Conservation (phyloP, 2,797 vertebrate species). For the Tapera naevia region DNA sequence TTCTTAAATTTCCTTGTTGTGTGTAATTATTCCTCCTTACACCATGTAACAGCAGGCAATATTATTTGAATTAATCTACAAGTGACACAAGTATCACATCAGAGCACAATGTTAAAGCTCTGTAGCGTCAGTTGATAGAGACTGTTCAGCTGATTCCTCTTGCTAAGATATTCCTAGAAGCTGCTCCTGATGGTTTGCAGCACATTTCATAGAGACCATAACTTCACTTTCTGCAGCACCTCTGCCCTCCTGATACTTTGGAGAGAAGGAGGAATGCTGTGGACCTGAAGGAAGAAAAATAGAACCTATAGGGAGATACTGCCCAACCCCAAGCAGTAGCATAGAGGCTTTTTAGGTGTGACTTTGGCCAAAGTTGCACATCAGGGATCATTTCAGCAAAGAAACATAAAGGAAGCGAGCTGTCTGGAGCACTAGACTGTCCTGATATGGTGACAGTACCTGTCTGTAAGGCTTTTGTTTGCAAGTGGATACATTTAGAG, state of each 20-base stretch:
- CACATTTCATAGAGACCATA: accelerated
- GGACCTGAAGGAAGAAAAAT: neutral
- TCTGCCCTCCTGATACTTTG: neutral
- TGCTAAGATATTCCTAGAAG: neutral
- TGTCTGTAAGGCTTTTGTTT: neutral
- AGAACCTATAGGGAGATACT: neutral
- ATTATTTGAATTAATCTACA: accelerated
- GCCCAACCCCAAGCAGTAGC: accelerated
- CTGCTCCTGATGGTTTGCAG: neutral
- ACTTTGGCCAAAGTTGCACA: accelerated
- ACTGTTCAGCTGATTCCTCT: accelerated
- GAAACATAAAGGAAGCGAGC: neutral
- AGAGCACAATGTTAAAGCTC: neutral
- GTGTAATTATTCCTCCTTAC: accelerated
- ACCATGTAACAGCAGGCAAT: accelerated
- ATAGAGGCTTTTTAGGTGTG: neutral
- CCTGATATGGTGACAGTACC: accelerated
- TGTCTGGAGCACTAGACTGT: neutral
- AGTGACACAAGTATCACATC: neutral
- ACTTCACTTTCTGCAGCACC: neutral
- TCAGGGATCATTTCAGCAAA: neutral
- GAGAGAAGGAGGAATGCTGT: neutral
- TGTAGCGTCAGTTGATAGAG: neutral
- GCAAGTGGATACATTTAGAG: accelerated
- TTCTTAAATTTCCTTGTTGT: accelerated